Base-by-base conservation (phyloP, 2,113 vertebrate genomes). In the Cyprinodon tularosa region DNA sequence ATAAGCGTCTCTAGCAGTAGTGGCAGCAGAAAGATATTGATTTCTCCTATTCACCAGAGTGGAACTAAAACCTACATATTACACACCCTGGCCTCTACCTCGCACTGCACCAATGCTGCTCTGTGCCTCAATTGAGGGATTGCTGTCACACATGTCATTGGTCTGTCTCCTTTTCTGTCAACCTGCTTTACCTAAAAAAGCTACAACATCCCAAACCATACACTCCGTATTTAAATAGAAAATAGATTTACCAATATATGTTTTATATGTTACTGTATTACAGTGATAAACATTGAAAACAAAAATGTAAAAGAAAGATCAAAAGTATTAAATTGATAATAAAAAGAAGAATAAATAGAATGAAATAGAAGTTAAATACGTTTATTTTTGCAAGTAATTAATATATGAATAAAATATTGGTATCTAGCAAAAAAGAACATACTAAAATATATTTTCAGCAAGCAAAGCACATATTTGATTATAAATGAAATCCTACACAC, bases 31-130 rank as follows among this genome's bases (percentile, higher is more conserved):
- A 44, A 83, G 84, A 73, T 90, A 93, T 93, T 48, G 90, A 93
- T 93, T 90, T 83, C 81, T 86, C 82, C 81, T 79, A 90, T 92
- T 89, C 90, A 92, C 84, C 87, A 86, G 90, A 90, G 89, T 91
- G 92, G 90, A 93, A 93, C 90, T 92, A 91, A 93, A 91, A 90
- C 88, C 92, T 89, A 88, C 92, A 89, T 83, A 85, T 91, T 92
- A 88, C 90, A 93, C 89, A 85, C 75, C 62, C 75, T 57, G 84
- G 86, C 73, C 78, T 88, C 86, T 74, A 84, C 67, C 84, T 85
- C 80, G 81, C 72, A 76, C 83, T 71, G 73, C 86, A 67, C 61
- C 78, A 37, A 36, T 69, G 68, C 68, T 74, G 75, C 80, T 77
- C 72, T 53, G 66, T 68, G 77, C 77, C 68, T 44, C 72, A 66